phyloP scores from a whole-genome alignment of 2,888 invertebrate species.

The Scotopteryx bipunctaria region DNA sequence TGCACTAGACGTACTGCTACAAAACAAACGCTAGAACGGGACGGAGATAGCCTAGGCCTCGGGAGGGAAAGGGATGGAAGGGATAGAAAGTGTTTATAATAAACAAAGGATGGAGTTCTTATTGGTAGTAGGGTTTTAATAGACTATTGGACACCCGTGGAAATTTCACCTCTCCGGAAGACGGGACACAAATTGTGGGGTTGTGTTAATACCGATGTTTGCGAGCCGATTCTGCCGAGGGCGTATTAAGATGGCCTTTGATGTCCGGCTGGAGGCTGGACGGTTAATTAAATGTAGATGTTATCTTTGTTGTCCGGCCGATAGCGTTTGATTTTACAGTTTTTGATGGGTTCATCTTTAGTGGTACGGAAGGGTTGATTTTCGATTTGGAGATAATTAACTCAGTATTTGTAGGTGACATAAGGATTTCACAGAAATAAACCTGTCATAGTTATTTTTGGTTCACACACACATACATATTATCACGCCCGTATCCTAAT shows the following conservation, averaged over 20 bases:
- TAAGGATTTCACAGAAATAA: background rate
- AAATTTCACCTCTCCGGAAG: constrained; percentile 61
- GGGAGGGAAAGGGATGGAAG: constrained; percentile 45
- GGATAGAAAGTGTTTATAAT: constrained; percentile 80
- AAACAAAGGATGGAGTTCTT: constrained; percentile 81
- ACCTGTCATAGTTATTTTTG: background rate
- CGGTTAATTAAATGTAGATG: constrained; percentile 68
- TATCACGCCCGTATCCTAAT: too few relatives aligned
- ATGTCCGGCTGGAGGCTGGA: constrained; percentile 48
- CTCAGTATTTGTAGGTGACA: constrained; percentile 7
- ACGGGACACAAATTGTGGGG: constrained; percentile 62
- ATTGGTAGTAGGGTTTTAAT: constrained; percentile 64
- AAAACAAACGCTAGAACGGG: constrained; percentile 65
- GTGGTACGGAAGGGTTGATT: constrained; percentile 18
- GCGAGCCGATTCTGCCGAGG: constrained; percentile 71
- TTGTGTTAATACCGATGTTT: constrained; percentile 61
- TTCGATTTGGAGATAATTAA: constrained; percentile 18
- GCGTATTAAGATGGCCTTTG: constrained; percentile 80
- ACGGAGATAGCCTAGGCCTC: constrained; percentile 39
- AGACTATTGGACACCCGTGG: constrained; percentile 67
- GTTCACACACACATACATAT: too few relatives aligned
- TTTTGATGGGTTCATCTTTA: constrained; percentile 45
- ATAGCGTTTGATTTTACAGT: constrained; percentile 47
- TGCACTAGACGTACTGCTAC: constrained; percentile 75
- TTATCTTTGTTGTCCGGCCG: constrained; percentile 55